Conservation (phyloP, 2,113 vertebrate genomes). For the Plotosus lineatus region DNA sequence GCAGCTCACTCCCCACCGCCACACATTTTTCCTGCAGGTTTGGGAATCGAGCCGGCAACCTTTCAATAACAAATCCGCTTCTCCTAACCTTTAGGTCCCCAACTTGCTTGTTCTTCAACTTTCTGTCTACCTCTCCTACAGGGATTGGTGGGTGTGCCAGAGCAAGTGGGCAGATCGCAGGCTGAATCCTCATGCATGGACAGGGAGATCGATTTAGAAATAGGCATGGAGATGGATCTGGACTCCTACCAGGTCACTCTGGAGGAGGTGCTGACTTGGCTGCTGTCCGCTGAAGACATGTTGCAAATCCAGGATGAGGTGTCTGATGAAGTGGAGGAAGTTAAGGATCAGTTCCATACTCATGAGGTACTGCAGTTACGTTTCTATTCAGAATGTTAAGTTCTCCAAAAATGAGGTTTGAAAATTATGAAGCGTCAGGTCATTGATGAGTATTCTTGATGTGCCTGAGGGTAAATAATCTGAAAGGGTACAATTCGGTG, state of each 20-base stretch:
- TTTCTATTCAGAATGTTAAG: neutral
- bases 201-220: conserved; percentile 82
- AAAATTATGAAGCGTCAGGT: neutral
- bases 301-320: conserved; percentile 90
- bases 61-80: too few relatives aligned
- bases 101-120: neutral
- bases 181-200: conserved; percentile 78
- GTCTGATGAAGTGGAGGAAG: conserved; percentile 92
- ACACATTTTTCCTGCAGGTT: too few relatives aligned
- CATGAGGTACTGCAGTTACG: conserved; percentile 81
- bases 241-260: conserved; percentile 91
- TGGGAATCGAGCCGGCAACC: too few relatives aligned
- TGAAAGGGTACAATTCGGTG: neutral
- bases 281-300: conserved; percentile 89
- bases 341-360: conserved; percentile 95
- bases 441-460: neutral
- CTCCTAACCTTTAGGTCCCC: too few relatives aligned
- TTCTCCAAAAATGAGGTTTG: neutral
- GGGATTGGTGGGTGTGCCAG: conserved; percentile 60
- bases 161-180: conserved; percentile 66
- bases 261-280: conserved; percentile 96
- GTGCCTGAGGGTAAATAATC: neutral
- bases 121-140: neutral
- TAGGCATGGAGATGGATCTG: conserved; percentile 79
- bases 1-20: too few relatives aligned